Conservation (phyloP, 1,140 invertebrate genomes). For the Chironomus striatipennis region DNA sequence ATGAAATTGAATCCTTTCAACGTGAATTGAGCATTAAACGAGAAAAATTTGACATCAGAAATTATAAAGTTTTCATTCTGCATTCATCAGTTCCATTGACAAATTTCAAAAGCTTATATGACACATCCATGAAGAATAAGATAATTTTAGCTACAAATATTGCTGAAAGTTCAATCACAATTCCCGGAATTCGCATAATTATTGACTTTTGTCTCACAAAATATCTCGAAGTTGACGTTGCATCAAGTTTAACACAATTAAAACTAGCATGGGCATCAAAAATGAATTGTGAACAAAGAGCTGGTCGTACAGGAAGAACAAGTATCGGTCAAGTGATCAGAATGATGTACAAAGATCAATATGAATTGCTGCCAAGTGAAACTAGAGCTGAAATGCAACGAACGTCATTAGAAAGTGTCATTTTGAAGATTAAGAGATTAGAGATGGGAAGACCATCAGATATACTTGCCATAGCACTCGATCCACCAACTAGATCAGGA, state of each 20-base stretch:
- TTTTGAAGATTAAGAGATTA: conserved; percentile 74
- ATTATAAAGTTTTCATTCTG: neutral
- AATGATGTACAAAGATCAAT: conserved; percentile 66
- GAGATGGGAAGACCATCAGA: conserved; percentile 73
- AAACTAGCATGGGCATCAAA: conserved; percentile 81
- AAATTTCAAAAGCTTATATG: conserved; percentile 74
- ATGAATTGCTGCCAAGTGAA: conserved; percentile 49
- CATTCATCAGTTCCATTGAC: conserved; percentile 30
- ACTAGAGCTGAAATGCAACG: conserved; percentile 69
- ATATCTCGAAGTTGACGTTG: conserved; percentile 59
- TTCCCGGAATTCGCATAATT: conserved; percentile 77
- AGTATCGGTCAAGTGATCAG: conserved; percentile 79
- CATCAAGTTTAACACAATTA: conserved; percentile 71
- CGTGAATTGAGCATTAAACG: neutral
- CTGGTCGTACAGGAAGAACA: conserved; percentile 82
- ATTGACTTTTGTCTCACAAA: conserved; percentile 95
- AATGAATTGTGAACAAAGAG: conserved; percentile 79
- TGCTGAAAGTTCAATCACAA: conserved; percentile 93
- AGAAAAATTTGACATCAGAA: neutral
- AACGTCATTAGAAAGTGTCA: conserved; percentile 68
- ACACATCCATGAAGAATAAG: conserved; percentile 55
- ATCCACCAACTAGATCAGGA: conserved; percentile 76
- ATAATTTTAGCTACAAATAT: conserved; percentile 94
- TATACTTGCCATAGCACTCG: conserved; percentile 73
- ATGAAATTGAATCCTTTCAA: conserved; percentile 58